A percentile compares a stretch with the other conserved stretches of the same genome.
Conservation (phyloP, 2,113 vertebrate genomes). For the Neogale vison region DNA sequence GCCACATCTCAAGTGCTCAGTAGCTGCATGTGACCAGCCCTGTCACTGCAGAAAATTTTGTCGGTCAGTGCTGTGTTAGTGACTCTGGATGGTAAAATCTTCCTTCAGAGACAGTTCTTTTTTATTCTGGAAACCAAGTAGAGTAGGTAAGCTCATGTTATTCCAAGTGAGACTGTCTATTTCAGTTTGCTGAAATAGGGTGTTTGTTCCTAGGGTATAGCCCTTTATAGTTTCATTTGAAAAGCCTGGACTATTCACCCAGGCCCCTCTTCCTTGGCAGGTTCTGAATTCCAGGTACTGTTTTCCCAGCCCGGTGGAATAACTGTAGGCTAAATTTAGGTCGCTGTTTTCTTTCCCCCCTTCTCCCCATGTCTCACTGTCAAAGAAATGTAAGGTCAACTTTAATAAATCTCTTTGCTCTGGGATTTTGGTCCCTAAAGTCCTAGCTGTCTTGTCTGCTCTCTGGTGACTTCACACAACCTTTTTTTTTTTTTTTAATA, state of each 20-base stretch:
- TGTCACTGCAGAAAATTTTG: neutral
- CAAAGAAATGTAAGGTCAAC: neutral
- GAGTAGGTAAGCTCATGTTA: neutral
- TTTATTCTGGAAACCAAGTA: neutral
- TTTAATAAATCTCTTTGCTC: neutral
- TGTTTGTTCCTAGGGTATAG: neutral
- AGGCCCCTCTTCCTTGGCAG: neutral
- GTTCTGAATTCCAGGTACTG: conserved; percentile 27
- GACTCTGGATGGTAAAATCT: neutral
- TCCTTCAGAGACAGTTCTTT: neutral
- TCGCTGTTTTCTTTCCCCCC: neutral
- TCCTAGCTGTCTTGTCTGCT: neutral
- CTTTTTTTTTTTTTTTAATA: neutral
- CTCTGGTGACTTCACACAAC: neutral
- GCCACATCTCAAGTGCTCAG: neutral
- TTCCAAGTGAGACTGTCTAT: neutral
- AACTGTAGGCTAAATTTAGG: neutral
- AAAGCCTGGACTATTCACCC: neutral
- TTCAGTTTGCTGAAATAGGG: neutral
- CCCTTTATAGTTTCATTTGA: neutral
- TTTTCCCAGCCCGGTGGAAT: neutral
- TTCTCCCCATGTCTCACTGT: neutral
- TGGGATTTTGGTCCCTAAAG: neutral
- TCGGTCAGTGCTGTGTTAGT: neutral
- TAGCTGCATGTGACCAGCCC: neutral